Evolutionary conservation across 2,113 vertebrate species (phyloP), one percentile per base, ranked within the genome.

Genomic region (Burhinus bistriatus): DNA sequence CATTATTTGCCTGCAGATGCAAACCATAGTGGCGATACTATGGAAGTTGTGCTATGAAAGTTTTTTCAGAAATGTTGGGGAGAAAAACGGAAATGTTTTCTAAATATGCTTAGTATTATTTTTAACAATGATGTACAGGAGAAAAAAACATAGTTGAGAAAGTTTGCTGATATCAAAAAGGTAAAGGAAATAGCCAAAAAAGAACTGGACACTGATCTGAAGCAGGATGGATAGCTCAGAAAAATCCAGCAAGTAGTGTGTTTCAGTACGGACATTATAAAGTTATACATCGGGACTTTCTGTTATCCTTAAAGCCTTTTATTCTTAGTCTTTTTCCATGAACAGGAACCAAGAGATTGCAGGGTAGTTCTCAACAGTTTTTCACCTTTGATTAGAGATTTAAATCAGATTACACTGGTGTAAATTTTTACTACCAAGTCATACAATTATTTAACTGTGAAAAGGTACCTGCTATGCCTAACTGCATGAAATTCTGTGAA

Each of bases 21-120:
- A 58, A 68, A 51, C 3, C 1, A 9, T 30, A 34, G 6, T 36
- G 42, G 2, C 8, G 79, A 40, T n/a, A 16, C 1, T 54, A 30
- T 30, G 18, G 20, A 83, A 83, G 9, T 45, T 0, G 1, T 12
- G 9, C 3, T 59, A 7, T 34, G 30, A 68, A 51, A 1, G 1
- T 80, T 87, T 87, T 83, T 69, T 52, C 26, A 20, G 7, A 88
- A 59, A 59, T 65, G 34, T 4, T 72, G 2, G 11, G 2, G 4
- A 1, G 11, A 19, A 8, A 7, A 21, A 64, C 47, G 10, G 25
- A 70, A 70, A 20, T 49, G 4, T 25, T 15, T 88, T 78, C 51
- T n/a, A 71, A 3, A 4, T 77, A 7, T 15, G 9, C 34, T 34
- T 29, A 19, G 9, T 7, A 57, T 1, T 57, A n/a, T 6, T 76